Base-by-base conservation (phyloP, 2,113 vertebrate genomes). In the Ceyx cyanopectus region DNA sequence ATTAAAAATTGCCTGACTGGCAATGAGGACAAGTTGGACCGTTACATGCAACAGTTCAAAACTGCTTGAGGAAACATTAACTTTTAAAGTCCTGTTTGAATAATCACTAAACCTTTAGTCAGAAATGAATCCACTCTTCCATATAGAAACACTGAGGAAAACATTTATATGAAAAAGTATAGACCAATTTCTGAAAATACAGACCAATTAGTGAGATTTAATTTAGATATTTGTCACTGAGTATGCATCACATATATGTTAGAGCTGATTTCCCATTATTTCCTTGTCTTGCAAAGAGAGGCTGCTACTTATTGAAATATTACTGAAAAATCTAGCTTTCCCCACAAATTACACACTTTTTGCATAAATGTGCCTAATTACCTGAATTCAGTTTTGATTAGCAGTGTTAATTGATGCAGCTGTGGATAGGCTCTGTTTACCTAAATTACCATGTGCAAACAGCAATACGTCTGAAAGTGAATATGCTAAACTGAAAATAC, bases 301-400 rank as follows among this genome's bases (percentile, higher is more conserved):
- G 94, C 83, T 96, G 95, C 96, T 96, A 93, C 95, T 97, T 98
- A 97, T 97, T 97, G 97, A 97, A 97, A 95, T 98, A 98, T 97
- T 98, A 97, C 96, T 96, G 94, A 97, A 98, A 95, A 97, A 97
- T 97, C 94, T 94, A 97, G 94, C 92, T 97, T 98, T 97, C 95
- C 81, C 96, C 91, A 96, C 95, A 94, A 97, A 98, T 98, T 98
- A 98, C 95, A 98, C 94, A 97, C 95, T 98, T 98, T 98, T 98
- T 97, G 97, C 98, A 98, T 98, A 98, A 98, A 98, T 98, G 97
- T 97, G 97, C 97, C 98, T 98, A 98, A 98, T 98, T 98, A 98
- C 98, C 97, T 98, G 98, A 98, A 98, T 98, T 98, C 98, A 98
- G 98, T 98, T 98, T 98, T 98, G 98, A 98, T 98, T 98, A 98